A percentile compares a stretch with the other conserved stretches of the same genome.
Conservation (phyloP, 2,113 vertebrate genomes). For the Paralichthys olivaceus region DNA sequence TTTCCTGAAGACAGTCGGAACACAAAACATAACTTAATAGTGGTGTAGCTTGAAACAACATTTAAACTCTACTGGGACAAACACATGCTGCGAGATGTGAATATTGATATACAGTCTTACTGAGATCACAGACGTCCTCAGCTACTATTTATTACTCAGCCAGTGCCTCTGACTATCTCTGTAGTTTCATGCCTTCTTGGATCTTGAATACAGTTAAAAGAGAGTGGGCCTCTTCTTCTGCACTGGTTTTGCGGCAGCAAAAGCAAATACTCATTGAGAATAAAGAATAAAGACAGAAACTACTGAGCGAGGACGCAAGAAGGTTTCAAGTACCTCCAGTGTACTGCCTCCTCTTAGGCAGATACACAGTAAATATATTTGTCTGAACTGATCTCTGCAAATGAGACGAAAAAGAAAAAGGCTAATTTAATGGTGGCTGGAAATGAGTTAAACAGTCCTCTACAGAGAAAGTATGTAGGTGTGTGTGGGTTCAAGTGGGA, state of each 20-base stretch:
- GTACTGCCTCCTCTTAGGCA: background rate
- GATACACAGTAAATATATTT: background rate
- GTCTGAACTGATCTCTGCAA: background rate
- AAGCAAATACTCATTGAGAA: background rate
- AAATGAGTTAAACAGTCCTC: background rate
- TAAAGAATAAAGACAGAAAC: background rate
- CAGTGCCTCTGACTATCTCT: background rate
- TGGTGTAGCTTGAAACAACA: background rate
- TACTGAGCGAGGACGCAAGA: background rate
- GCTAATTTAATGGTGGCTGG: background rate
- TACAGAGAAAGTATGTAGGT: background rate
- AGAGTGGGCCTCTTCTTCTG: background rate
- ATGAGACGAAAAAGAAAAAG: background rate
- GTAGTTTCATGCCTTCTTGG: background rate
- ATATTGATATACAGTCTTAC: background rate
- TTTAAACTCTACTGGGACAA: slow-evolving; percentile 5
- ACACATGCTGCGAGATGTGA: background rate
- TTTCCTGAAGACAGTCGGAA: slow-evolving; percentile 6
- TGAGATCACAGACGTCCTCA: background rate
- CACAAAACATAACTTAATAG: slow-evolving; percentile 5
- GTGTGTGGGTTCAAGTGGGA: too few relatives aligned
- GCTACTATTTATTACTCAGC: background rate
- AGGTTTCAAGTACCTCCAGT: background rate
- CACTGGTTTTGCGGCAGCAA: slow-evolving; percentile 11
- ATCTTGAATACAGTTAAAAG: background rate